These are phyloP conservation scores for Nasonovia ribisnigri DNA, from an alignment of 2,888 invertebrate genomes.

Conservation along the genomic window DNA sequence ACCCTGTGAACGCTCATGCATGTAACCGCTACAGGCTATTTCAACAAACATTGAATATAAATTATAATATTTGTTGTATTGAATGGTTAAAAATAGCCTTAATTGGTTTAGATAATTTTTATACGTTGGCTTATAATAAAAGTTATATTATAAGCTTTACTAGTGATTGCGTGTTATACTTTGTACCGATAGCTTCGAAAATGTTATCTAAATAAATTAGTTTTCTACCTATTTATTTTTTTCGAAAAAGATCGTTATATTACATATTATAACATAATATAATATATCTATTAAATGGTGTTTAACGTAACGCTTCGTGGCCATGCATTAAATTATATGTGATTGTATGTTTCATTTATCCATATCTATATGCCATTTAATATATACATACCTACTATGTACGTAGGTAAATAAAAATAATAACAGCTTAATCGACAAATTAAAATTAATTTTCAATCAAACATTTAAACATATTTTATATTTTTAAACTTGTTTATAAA, in stretches of 20 bases:
- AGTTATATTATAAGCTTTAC: not conserved
- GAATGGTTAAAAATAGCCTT: not conserved
- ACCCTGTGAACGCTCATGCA: too few species aligned
- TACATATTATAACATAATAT: not conserved
- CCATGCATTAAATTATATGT: not conserved
- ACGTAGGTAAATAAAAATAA: not conserved
- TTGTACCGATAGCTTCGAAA: not conserved
- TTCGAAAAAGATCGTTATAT: not conserved
- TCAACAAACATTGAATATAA: not conserved
- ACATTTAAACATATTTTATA: not conserved
- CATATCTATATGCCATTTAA: not conserved
- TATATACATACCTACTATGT: not conserved
- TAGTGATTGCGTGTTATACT: not conserved
- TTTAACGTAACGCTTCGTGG: not conserved
- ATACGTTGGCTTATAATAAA: not conserved
- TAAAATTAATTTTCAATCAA: not conserved
- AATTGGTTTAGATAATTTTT: not conserved
- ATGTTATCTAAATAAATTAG: not conserved
- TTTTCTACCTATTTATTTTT: not conserved
- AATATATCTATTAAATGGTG: not conserved
- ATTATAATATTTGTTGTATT: not conserved
- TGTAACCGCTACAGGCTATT: not conserved
- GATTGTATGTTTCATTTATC: not conserved
- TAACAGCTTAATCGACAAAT: not conserved
- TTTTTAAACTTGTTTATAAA: conserved; percentile 6